Conservation (phyloP, 2,888 invertebrate species). For the Tenthredo distinguenda region DNA sequence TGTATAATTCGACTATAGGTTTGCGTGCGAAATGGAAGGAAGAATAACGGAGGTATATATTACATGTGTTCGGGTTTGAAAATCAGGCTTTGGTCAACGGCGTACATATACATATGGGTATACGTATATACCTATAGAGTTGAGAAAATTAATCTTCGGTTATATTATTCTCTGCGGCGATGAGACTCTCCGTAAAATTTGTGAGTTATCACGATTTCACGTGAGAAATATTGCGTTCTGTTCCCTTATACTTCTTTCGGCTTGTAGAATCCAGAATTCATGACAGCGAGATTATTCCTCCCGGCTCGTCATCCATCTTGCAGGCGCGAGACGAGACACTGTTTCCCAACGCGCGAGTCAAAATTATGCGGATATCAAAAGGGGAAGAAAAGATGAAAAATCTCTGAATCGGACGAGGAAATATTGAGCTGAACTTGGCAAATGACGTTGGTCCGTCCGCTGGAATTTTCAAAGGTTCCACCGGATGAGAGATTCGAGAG, state of each 20-base stretch:
- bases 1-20: constrained; percentile 11
- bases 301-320: constrained; percentile 54
- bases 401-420: constrained; percentile 50
- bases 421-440: constrained; percentile 48
- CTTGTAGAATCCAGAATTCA: constrained; percentile 55
- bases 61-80: not conserved
- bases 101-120: not conserved
- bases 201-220: constrained; percentile 54
- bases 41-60: not conserved
- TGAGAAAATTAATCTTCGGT: constrained; percentile 40
- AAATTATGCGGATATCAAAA: constrained; percentile 55
- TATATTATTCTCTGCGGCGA: constrained; percentile 31
- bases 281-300: constrained; percentile 54
- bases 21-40: constrained; percentile 23
- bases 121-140: not conserved
- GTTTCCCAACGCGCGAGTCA: constrained; percentile 51
- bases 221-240: constrained; percentile 50
- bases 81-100: constrained; percentile 10
- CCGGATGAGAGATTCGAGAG: constrained; percentile 30
- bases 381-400: constrained; percentile 55
- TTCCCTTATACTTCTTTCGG: constrained; percentile 53
- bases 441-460: constrained; percentile 39
- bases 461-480: constrained; percentile 9
- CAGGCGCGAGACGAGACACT: constrained; percentile 49
- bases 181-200: constrained; percentile 33